Conservation (phyloP, 2,797 vertebrate genomes). For the Alfaro cultratus region DNA sequence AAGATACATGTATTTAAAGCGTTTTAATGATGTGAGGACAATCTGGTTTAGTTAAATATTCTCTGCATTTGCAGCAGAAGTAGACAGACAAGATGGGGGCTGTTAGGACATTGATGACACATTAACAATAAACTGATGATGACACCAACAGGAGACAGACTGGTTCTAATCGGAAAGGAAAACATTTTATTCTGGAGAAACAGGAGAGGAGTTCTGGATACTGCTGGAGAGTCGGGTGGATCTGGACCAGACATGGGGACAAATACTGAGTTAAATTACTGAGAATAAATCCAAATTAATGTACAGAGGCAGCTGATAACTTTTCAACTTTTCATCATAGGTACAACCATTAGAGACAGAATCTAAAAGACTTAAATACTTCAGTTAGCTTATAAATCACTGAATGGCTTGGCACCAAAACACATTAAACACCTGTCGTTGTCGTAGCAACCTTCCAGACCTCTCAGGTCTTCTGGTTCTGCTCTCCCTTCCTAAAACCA, state of each 20-base stretch:
- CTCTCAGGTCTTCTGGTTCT: too few relatives aligned
- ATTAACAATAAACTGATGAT: background rate
- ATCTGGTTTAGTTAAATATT: background rate
- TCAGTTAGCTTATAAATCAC: too few relatives aligned
- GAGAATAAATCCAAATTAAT: background rate
- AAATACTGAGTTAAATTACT: slow-evolving; percentile 41
- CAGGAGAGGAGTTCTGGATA: background rate
- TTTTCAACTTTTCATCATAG: background rate
- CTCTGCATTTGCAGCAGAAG: background rate
- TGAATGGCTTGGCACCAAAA: too few relatives aligned
- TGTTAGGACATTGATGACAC: background rate
- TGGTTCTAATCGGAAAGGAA: slow-evolving; percentile 3
- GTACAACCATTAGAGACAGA: too few relatives aligned
- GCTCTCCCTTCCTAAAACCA: too few relatives aligned
- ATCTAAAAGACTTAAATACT: too few relatives aligned
- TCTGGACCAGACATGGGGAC: slow-evolving; percentile 24
- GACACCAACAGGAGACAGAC: background rate
- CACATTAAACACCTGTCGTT: too few relatives aligned
- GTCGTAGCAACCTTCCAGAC: too few relatives aligned
- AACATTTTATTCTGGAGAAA: background rate
- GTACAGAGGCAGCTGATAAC: background rate
- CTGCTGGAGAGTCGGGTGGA: background rate
- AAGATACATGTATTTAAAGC: too few relatives aligned
- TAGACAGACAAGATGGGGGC: background rate
- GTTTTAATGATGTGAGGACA: background rate